Base-by-base conservation (phyloP, 2,888 invertebrate genomes). In the Epinotia demarniana region DNA sequence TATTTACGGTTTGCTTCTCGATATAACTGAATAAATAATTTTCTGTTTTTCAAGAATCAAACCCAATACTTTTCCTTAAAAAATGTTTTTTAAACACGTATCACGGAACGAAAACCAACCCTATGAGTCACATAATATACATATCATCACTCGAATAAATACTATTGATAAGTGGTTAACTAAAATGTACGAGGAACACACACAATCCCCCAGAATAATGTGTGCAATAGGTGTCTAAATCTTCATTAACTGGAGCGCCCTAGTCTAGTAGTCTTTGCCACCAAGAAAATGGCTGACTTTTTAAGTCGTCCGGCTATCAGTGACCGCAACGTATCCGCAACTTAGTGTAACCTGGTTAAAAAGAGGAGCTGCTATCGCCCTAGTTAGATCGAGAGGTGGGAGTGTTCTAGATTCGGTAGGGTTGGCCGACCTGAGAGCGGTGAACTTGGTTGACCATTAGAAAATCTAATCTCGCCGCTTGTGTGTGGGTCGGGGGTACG, bases 401-500 rank as follows among this genome's bases (percentile, higher is more conserved):
- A 69, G 73, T 73, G 66, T 68, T 68, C 68, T 62, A 66, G 60
- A 75, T 68, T 77, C 64, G 77, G 77, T 43, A 58, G 77, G 80
- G 78, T 83, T 79, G 77, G 75, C 78, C 82, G 83, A 85, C 85
- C 83, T 57, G 72, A 82, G 87, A 86, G 83, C 83, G 85, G 80
- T 85, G 86, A 86, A 86, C 86, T 83, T 82, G 78, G 83, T 81
- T 82, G 84, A 83, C 85, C 86, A 87, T 87, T 85, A 87, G 85
- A 86, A 87, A 87, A 87, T 86, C 83, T 86, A 86, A 87, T 86
- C 86, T 85, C 79, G 75, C 82, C 80, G 85, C 87, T 87, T 83
- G 86, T 87, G 87, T 86, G 81, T 84, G 79, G 82, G 82, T 83
- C 81, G 80, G 53, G 5, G 72, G 82, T 81, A 75, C 63, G 72